Evolutionary conservation across 1,140 invertebrate genomes (phyloP), one percentile per base, ranked within the genome.

Genomic region (Macrotrachela quadricornifera): DNA sequence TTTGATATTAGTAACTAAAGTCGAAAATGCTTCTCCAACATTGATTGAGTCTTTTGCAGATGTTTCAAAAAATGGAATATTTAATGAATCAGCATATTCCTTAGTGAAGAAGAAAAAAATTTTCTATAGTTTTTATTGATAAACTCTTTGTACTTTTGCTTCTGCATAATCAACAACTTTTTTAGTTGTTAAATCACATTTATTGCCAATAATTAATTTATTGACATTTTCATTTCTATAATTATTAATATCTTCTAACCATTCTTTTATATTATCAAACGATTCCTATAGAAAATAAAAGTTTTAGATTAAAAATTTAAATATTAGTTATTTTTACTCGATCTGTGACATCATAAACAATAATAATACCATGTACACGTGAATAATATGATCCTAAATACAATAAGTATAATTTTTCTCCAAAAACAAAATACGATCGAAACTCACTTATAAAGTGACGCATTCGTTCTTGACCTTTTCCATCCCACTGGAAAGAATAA

Each of bases 311-410:
- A 9, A 46, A 13, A 51, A 10, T 37, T 9, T n/a, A 10, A 46
- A 12, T 10, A 42, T 30, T 38, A 12, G 18, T 10, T 13, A 46
- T 41, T 50, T 59, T 40, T 59, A 75, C 74, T 63, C 85, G 84
- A 73, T 99, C 92, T 68, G 94, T 97, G 65, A 91, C 94, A 73
- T 99, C 94, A 69, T 97, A 99, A 40, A 99, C 92, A 59, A 99
- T 88, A 70, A 99, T 97, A 64, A 99, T 97, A 65, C 94, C 94
- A 73, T 97, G 91, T 59, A 92, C 92, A 57, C 92, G 92, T 71
- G 91, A 78, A 72, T 99, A 99, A 70, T 97, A 99, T 72, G 73
- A n/a, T n/a, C n/a, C n/a, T n/a, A n/a, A n/a, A n/a, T n/a, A n/a
- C n/a, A n/a, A n/a, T n/a, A n/a, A n/a, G n/a, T n/a, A n/a, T n/a